phyloP scores from a whole-genome alignment of 2,888 invertebrate species.

The Eupithecia tripunctaria region DNA sequence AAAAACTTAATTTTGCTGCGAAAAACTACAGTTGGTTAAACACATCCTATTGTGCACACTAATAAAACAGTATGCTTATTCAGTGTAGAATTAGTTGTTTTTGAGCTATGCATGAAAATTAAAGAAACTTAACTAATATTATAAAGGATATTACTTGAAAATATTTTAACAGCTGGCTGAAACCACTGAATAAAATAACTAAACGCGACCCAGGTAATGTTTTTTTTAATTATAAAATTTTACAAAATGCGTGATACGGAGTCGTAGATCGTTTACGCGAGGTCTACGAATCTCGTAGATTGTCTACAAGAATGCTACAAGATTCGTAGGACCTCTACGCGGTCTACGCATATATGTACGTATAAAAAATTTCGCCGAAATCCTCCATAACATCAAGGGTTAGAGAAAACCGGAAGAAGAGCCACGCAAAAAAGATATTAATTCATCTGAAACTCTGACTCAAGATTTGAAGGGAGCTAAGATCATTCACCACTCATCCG shows the following conservation, averaged over 20 bases:
- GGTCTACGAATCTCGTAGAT: background rate
- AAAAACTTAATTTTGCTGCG: slow-evolving; percentile 14
- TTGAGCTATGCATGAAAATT: background rate
- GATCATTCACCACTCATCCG: background rate
- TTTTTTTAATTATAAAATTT: background rate
- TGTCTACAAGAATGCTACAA: background rate
- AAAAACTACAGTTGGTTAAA: slow-evolving; percentile 9
- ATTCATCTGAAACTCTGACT: too few species aligned
- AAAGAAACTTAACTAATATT: background rate
- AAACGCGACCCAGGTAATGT: background rate
- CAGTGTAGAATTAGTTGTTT: background rate
- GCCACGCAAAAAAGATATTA: too few species aligned
- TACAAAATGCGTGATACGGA: background rate
- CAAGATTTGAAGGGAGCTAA: background rate
- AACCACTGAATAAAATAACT: background rate
- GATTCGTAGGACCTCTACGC: background rate
- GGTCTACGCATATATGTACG: background rate
- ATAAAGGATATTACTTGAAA: background rate
- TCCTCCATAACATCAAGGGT: background rate
- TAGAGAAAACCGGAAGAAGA: background rate
- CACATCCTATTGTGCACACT: background rate
- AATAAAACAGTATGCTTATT: background rate
- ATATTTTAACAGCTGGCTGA: background rate
- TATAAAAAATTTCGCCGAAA: background rate
- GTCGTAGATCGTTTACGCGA: background rate